Base-by-base conservation (phyloP, 2,888 invertebrate species). In the Acanthosepion esculentum region DNA sequence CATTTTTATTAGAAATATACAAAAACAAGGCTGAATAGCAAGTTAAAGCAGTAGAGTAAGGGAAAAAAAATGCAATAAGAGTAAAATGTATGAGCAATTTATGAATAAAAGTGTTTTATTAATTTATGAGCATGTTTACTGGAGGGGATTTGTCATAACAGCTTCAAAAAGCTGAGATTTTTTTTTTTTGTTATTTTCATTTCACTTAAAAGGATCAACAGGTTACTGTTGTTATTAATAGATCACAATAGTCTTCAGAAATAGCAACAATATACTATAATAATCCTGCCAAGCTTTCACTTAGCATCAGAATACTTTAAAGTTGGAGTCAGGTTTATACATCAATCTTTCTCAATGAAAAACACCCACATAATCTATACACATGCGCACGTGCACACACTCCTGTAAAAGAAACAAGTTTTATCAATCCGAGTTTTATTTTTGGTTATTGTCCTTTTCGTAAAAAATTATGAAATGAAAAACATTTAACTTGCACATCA, bases 181-280 rank as follows among this genome's bases (percentile, higher is more conserved):
- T 59, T 59, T 55, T 15, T 53, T 55, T 55, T 55, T 15, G 15
- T 55, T 55, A 41, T 41, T 41, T 59, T 59, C 59, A 59, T 59
- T 59, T 59, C 59, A 59, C 23, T 59, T 59, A 20, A 59, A 59
- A 59, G 59, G 59, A 59, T 59, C 59, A 59, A 59, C 59, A 59
- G 23, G 59, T 59, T n/a, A n/a, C 78, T 78, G 78, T 78, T 78
- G n/a, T 78, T 78, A 78, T 18, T n/a, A 78, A 78, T 29, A n/a
- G 78, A 78, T 78, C 78, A 78, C n/a, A 78, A n/a, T n/a, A 78
- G 78, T 78, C n/a, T n/a, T 78, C n/a, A 78, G n/a, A 78, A 78
- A 78, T 78, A 78, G 78, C 78, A 78, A 78, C 78, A 78, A 78
- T 78, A n/a, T 78, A n/a, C n/a, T 59, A 59, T 59, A 55, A 55